Base-by-base conservation (phyloP, 2,888 invertebrate genomes). In the Calliopum simillimum region DNA sequence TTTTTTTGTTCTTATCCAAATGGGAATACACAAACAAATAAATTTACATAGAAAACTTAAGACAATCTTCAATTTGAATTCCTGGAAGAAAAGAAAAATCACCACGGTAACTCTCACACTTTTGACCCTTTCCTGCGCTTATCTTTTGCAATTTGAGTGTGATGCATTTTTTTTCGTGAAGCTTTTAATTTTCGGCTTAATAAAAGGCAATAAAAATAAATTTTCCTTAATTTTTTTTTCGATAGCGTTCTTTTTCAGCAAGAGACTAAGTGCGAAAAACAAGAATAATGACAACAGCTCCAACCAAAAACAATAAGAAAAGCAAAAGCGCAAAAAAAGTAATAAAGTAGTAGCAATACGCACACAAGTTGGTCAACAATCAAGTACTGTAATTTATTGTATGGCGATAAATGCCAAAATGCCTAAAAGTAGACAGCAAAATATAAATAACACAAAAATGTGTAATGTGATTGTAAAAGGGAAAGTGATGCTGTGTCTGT, bases 21-120 rank as follows among this genome's bases (percentile, higher is more conserved):
- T n/a, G n/a, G n/a, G n/a, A n/a, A n/a, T n/a, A n/a, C n/a, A n/a
- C n/a, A n/a, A n/a, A n/a, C n/a, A n/a, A n/a, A n/a, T n/a, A n/a
- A n/a, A n/a, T n/a, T n/a, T n/a, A n/a, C n/a, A n/a, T n/a, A n/a
- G n/a, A n/a, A n/a, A n/a, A 49, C 2, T 58, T 58, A 16, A 13
- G 49, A 43, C 41, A 64, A 64, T 16, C n/a, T n/a, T n/a, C n/a
- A n/a, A 47, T 16, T 25, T 51, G 23, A 56, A 23, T 69, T 25
- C 46, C 16, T 25, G 47, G 44, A 47, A 25, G 46, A 66, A 16
- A 46, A 43, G 43, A 33, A 16, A 33, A 33, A 56, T 47, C n/a
- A n/a, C n/a, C n/a, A n/a, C n/a, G n/a, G 25, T 19, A 66, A n/a
- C 56, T 67, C 47, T 67, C 23, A 67, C 19, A 33, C 43, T 51